A percentile compares a stretch with the other conserved stretches of the same genome.
phyloP scores from a whole-genome alignment of 2,113 vertebrate genomes.

The Pristiophorus japonicus region DNA sequence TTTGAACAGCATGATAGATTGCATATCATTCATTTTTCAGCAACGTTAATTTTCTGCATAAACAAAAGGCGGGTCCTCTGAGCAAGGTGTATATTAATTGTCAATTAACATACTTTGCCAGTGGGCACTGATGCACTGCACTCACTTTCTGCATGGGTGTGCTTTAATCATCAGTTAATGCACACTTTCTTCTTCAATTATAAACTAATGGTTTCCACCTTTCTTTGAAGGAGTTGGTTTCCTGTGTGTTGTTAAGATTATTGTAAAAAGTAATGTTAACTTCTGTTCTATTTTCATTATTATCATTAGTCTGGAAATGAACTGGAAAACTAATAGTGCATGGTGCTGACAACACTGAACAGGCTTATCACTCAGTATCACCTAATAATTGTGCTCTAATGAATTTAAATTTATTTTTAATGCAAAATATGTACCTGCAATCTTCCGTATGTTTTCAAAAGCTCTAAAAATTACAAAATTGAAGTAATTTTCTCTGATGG shows the following conservation, averaged over 20 bases:
- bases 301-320: constrained; percentile 32
- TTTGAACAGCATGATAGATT: constrained; percentile 2
- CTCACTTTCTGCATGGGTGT: constrained; percentile 9
- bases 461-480: not conserved
- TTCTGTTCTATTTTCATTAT: constrained; percentile 14
- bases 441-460: not conserved
- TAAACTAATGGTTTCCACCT: not conserved
- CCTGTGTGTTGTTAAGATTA: not conserved
- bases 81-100: not conserved
- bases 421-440: constrained; percentile 23
- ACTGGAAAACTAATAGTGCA: not conserved
- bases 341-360: not conserved
- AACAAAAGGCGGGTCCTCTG: not conserved
- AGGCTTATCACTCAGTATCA: not conserved
- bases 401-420: constrained; percentile 25
- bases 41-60: not conserved
- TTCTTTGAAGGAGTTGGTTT: not conserved
- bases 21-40: not conserved
- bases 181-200: constrained; percentile 8
- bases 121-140: not conserved
- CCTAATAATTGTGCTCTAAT: constrained; percentile 33
- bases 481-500: not conserved
- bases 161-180: constrained; percentile 4
- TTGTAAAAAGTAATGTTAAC: not conserved
- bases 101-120: not conserved